Conservation (phyloP, 2,797 vertebrate species). For the Synanceia verrucosa region DNA sequence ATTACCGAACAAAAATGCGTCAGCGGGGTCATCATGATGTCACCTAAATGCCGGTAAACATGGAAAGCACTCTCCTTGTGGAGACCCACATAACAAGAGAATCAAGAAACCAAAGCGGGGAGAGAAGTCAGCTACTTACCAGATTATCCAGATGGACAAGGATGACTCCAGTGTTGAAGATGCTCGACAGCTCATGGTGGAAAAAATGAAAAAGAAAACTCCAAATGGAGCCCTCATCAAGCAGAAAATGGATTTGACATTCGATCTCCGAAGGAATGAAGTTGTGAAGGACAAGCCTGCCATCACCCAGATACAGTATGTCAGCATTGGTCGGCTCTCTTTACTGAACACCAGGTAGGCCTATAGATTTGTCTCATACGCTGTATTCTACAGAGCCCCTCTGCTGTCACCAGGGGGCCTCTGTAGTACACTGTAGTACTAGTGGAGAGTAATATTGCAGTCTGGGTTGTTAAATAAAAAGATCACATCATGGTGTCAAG, state of each 20-base stretch:
- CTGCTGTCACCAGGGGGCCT: too few species aligned
- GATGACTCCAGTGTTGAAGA: slow-evolving; percentile 11
- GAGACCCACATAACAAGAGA: slow-evolving; percentile 19
- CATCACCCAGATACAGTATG: too few species aligned
- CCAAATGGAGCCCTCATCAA: slow-evolving; percentile 20
- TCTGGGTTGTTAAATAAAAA: too few species aligned
- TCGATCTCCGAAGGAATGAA: slow-evolving; percentile 33
- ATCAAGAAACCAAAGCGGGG: slow-evolving; percentile 37
- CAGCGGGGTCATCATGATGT: slow-evolving; percentile 30
- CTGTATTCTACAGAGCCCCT: too few species aligned
- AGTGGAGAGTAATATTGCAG: too few species aligned
- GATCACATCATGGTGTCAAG: too few species aligned
- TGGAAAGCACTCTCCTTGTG: slow-evolving; percentile 5
- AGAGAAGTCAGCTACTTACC: background rate
- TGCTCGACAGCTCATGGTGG: slow-evolving; percentile 3
- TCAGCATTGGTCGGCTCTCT: too few species aligned
- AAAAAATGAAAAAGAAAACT: slow-evolving; percentile 39
- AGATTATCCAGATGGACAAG: too few species aligned
- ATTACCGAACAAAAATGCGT: slow-evolving; percentile 34
- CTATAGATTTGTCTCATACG: too few species aligned
- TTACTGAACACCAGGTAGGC: too few species aligned
- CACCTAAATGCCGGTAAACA: slow-evolving; percentile 39
- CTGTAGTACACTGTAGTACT: too few species aligned
- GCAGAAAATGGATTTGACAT: slow-evolving; percentile 30
- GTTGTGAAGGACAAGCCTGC: background rate